A percentile compares a stretch with the other conserved stretches of the same genome.
These are phyloP conservation scores for Cyprinus carpio DNA, from an alignment of 2,113 vertebrate species.

Conservation along the genomic window DNA sequence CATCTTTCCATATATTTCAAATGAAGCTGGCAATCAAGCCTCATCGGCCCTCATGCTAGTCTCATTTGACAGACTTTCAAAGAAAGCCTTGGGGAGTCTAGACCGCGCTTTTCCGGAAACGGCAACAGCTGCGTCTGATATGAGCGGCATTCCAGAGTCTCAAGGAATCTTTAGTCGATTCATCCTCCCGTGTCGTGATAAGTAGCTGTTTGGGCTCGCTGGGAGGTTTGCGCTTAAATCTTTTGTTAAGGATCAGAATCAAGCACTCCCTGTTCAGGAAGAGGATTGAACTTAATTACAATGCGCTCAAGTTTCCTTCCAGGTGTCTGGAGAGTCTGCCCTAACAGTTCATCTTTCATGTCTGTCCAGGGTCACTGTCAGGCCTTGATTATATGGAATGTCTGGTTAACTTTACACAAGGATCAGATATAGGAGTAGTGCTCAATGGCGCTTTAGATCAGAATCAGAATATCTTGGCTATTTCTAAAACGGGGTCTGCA, in stretches of 20 bases:
- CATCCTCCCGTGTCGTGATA: neutral
- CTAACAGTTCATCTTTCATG: conserved; percentile 2
- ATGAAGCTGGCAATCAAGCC: conserved; percentile 42
- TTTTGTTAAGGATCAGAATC: conserved; percentile 33
- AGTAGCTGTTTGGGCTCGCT: conserved; percentile 15
- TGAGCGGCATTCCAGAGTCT: conserved; percentile 12
- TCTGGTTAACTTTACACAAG: neutral
- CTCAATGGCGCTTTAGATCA: too few relatives aligned
- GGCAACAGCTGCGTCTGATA: conserved; percentile 37
- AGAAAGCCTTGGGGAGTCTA: conserved; percentile 34
- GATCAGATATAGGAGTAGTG: neutral
- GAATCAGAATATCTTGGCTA: neutral
- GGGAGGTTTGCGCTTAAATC: neutral
- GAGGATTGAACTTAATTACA: conserved; percentile 8
- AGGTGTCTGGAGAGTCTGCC: conserved; percentile 10
- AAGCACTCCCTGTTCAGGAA: conserved; percentile 9
- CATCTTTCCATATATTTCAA: conserved; percentile 38
- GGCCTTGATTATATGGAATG: neutral
- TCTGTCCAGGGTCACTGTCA: conserved; percentile 3
- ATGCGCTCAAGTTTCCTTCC: neutral
- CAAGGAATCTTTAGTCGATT: conserved; percentile 20
- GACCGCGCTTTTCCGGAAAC: conserved; percentile 9
- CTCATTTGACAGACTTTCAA: conserved; percentile 30
- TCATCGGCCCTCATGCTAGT: conserved; percentile 37
- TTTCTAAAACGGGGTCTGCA: too few relatives aligned